Base-by-base conservation (phyloP, 2,113 vertebrate genomes). In the Candoia aspera region DNA sequence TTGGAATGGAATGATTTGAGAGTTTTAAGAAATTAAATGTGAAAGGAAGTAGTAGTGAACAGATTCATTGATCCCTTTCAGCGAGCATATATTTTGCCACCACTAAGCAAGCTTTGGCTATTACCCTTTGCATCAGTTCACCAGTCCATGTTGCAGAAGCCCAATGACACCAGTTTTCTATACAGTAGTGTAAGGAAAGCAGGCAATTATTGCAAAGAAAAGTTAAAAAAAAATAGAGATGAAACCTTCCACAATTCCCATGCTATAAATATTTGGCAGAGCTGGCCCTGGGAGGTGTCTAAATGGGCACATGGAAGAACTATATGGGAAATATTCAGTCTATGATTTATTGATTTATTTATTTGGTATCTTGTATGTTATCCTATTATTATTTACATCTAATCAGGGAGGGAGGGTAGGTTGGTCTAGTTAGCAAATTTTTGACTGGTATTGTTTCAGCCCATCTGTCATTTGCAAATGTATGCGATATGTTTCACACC, bases 391-490 rank as follows among this genome's bases (percentile, higher is more conserved):
- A 15, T 53, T 19, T 29, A 53, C 29, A 29, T 53, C 58, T 46
- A 42, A 23, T 21, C 17, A 62, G 33, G 10, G 59, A 64, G 62
- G 26, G 29, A 68, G 62, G 11, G 62, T 68, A 26, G 62, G 29
- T n/a, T n/a, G 29, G 29, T 68, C 62, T 68, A 68, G 62, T n/a
- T 68, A 68, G 17, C 23, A 83, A 58, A 91, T 59, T 59, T 90
- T 68, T 2, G 59, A 90, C 84, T 91, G 90, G 54, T 94, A 19
- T 94, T 57, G 29, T 86, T 73, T 54, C n/a, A 59, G 21, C 57
- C 84, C 89, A 89, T 37, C 88, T 9, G 0, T 92, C 90, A 90
- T 90, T 93, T 87, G 94, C 92, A 91, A 26, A 68, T 21, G 24
- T 90, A 49, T 84, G 26, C 37, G n/a, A 84, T 26, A 88, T 62